These are phyloP conservation scores for Ceratoteleas bidentatus DNA, from an alignment of 1,140 invertebrate genomes.

Conservation along the genomic window DNA sequence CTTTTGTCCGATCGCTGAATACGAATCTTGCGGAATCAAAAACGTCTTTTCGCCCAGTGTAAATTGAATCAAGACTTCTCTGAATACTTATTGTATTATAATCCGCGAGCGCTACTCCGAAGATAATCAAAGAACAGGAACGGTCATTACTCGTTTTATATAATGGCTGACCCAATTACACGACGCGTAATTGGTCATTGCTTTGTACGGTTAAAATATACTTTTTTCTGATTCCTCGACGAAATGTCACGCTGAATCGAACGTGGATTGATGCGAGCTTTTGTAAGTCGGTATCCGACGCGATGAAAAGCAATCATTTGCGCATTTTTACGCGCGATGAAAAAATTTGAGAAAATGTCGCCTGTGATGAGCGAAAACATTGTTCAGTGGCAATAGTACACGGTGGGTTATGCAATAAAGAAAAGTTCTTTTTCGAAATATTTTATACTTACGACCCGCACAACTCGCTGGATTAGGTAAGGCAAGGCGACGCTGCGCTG, in stretches of 20 bases:
- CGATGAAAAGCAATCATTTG: constrained; percentile 27
- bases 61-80: constrained; percentile 6
- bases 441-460: constrained; percentile 89
- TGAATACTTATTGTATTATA: constrained; percentile 43
- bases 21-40: not conserved
- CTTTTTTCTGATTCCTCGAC: constrained; percentile 34
- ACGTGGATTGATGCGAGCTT: constrained; percentile 28
- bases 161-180: constrained; percentile 55
- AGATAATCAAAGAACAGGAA: constrained; percentile 45
- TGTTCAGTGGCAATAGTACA: constrained; percentile 1
- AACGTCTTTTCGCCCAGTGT: not conserved
- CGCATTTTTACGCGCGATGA: constrained; percentile 1
- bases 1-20: too few relatives aligned
- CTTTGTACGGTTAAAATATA: constrained; percentile 21
- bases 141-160: constrained; percentile 41
- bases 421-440: not conserved
- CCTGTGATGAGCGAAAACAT: constrained; percentile 7
- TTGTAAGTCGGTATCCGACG: constrained; percentile 10
- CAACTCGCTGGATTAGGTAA: constrained; percentile 93
- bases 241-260: constrained; percentile 40
- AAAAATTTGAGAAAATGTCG: constrained; percentile 11
- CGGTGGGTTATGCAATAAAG: not conserved
- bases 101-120: constrained; percentile 39
- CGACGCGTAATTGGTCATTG: constrained; percentile 49
- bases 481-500: constrained; percentile 91